Evolutionary conservation across 2,113 vertebrate species (phyloP).

Genomic region (Hippocampus comes): DNA sequence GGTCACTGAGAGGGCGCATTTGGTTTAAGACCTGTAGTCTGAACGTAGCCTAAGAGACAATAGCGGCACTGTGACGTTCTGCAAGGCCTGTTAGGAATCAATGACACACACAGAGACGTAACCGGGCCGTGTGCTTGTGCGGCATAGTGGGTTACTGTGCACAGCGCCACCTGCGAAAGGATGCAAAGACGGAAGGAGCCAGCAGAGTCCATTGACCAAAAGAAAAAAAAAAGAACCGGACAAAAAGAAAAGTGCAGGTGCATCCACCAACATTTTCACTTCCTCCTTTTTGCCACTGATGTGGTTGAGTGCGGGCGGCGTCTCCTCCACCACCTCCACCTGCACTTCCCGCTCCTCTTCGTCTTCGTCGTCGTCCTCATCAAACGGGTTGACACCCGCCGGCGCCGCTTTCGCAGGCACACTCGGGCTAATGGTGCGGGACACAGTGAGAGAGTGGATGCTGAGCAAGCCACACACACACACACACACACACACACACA

Average conservation of each 20-base stretch:
- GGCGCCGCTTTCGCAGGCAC: constrained; percentile 81
- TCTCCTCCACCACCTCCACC: constrained; percentile 53
- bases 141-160: constrained; percentile 3
- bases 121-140: not conserved
- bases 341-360: constrained; percentile 69
- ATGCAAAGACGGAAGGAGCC: constrained; percentile 12
- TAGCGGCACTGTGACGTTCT: not conserved
- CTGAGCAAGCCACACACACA: constrained; percentile 26
- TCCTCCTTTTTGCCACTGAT: constrained; percentile 91
- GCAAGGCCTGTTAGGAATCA: constrained; percentile 34
- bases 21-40: too few relatives aligned
- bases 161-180: constrained; percentile 7
- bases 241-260: constrained; percentile 26
- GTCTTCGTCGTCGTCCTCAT: constrained; percentile 74
- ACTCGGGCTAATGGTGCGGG: constrained; percentile 84
- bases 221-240: constrained; percentile 14
- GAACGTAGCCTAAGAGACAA: constrained; percentile 2
- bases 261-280: constrained; percentile 94
- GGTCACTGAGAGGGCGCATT: too few relatives aligned
- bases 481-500: not conserved
- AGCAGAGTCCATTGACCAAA: constrained; percentile 24
- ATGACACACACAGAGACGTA: constrained; percentile 35
- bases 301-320: constrained; percentile 67
- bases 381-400: constrained; percentile 91
- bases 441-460: constrained; percentile 75